Evolutionary conservation across 2,888 invertebrate genomes (phyloP).

Genomic region (Meghimatium bilineatum): DNA sequence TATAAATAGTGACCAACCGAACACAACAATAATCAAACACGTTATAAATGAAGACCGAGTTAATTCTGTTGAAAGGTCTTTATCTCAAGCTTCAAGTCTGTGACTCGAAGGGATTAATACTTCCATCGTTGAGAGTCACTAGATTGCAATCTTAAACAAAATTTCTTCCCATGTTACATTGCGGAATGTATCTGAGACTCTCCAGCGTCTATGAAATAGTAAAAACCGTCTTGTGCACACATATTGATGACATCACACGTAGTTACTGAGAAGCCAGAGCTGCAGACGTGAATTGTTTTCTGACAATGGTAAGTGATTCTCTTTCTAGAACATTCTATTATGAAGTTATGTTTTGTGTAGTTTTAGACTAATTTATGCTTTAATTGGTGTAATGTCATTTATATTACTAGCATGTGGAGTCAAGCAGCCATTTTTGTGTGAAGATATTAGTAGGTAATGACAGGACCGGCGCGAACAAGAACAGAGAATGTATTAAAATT

Average conservation of each 20-base stretch:
- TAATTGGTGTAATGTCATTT: neutral
- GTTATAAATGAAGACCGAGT: no score
- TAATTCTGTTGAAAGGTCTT: no score
- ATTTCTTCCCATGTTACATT: constrained; percentile 3
- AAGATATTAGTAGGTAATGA: no score
- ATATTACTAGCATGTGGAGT: neutral
- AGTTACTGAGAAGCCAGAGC: constrained; percentile 55
- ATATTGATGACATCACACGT: constrained; percentile 63
- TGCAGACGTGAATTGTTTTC: neutral
- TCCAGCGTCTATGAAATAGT: neutral
- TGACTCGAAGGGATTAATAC: no score
- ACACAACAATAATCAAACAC: no score
- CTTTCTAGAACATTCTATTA: neutral
- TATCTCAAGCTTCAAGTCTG: no score
- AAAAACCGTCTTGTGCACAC: neutral
- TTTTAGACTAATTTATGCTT: neutral
- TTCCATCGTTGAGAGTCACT: no score
- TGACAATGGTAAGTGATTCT: neutral
- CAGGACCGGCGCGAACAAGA: no score
- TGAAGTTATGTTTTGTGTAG: neutral
- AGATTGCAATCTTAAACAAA: no score
- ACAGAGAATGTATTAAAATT: no score
- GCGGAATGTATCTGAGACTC: neutral
- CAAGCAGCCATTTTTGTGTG: no score
- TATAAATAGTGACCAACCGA: no score